A percentile compares a stretch with the other conserved stretches of the same genome.
Evolutionary conservation across 2,888 invertebrate species (phyloP).

Genomic region (Agonopterix heracliana): DNA sequence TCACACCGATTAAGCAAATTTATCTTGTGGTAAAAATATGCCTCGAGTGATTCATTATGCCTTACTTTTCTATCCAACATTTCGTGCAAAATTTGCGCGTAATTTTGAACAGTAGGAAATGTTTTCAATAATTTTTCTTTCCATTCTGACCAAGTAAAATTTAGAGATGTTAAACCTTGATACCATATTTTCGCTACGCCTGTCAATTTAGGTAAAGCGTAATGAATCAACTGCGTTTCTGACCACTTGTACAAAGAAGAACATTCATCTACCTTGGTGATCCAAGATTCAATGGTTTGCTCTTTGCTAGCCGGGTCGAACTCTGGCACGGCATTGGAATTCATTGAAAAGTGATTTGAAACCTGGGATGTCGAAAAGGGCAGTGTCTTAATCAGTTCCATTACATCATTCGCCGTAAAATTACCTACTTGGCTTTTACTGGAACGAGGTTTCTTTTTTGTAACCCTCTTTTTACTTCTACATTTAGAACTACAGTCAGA

Average conservation of each 20-base stretch:
- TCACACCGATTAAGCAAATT: conserved; percentile 19
- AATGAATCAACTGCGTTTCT: conserved; percentile 13
- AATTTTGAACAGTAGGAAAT: conserved; percentile 15
- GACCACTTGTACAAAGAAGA: conserved; percentile 1
- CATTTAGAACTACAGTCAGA: not conserved
- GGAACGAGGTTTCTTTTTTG: not conserved
- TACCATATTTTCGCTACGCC: conserved; percentile 17
- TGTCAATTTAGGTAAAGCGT: conserved; percentile 15
- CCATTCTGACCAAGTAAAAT: conserved; percentile 17
- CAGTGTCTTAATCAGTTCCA: conserved; percentile 1
- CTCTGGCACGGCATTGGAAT: conserved; percentile 3
- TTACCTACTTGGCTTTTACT: too few species aligned
- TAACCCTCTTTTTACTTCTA: not conserved
- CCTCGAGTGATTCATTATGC: conserved; percentile 14
- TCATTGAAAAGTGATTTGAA: not conserved
- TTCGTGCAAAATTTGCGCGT: conserved; percentile 11
- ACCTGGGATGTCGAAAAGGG: not conserved
- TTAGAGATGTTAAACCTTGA: conserved; percentile 12
- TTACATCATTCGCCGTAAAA: not conserved
- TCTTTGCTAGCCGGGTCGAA: conserved; percentile 6
- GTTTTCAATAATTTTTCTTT: conserved; percentile 12
- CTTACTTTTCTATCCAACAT: not conserved
- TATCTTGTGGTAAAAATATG: conserved; percentile 17
- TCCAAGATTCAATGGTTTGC: conserved; percentile 4
- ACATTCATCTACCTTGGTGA: conserved; percentile 5